Percentiles rank a stretch among this genome's conserved stretches.
These are phyloP conservation scores for Galagoides demidoff DNA, from an alignment of 2,797 vertebrate species.

Conservation along the genomic window DNA sequence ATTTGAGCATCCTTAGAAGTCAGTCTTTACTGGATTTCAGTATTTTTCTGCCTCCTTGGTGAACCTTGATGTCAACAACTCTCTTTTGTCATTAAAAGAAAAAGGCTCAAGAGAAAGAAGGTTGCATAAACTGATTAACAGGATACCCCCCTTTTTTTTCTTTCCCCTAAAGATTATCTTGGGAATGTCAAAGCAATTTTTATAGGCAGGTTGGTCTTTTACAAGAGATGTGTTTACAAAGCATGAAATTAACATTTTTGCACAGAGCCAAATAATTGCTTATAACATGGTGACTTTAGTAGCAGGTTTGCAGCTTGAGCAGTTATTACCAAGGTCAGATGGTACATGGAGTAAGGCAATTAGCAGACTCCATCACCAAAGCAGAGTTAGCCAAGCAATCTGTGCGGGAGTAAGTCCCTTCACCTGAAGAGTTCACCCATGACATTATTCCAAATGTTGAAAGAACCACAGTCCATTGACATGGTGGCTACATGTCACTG, in stretches of 20 bases:
- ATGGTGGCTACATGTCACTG: not conserved
- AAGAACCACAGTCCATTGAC: not conserved
- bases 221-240: constrained; percentile 88
- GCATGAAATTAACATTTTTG: constrained; percentile 90
- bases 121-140: constrained; percentile 8
- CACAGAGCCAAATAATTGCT: constrained; percentile 86
- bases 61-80: not conserved
- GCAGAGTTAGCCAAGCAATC: constrained; percentile 60
- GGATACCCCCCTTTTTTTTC: not conserved
- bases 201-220: constrained; percentile 82
- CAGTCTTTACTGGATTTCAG: not conserved
- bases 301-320: constrained; percentile 80
- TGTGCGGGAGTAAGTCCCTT: not conserved
- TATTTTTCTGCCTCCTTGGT: constrained; percentile 1
- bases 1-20: constrained; percentile 14
- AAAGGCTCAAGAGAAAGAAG: not conserved
- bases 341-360: constrained; percentile 50
- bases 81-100: constrained; percentile 27
- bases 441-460: not conserved
- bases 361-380: constrained; percentile 70
- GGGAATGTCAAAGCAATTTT: constrained; percentile 82
- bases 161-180: constrained; percentile 68
- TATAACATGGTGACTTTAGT: constrained; percentile 78
- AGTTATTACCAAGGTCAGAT: constrained; percentile 84
- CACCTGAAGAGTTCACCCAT: not conserved